Conservation (phyloP, 92 coral and sea anemone genomes). For the Heliopora coerulea region DNA sequence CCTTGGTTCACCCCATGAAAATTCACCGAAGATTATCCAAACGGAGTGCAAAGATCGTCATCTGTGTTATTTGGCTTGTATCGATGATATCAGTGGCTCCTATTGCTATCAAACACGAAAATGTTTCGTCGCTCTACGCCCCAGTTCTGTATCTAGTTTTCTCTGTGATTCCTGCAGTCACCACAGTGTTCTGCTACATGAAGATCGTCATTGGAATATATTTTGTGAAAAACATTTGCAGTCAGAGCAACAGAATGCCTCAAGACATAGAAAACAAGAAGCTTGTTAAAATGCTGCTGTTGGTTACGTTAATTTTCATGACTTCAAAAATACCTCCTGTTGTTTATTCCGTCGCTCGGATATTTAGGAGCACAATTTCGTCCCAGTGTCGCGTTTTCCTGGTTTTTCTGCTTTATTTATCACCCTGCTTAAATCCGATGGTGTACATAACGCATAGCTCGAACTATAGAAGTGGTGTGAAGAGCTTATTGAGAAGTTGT, state of each 20-base stretch:
- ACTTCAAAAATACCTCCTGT: not conserved
- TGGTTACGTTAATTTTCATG: not conserved
- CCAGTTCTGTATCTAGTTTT: too few species aligned
- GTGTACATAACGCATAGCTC: not conserved
- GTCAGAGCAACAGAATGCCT: not conserved
- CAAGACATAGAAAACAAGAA: not conserved
- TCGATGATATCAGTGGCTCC: too few species aligned
- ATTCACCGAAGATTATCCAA: not conserved
- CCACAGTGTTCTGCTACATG: not conserved
- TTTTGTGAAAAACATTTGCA: conserved; percentile 10
- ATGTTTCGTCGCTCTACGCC: not conserved
- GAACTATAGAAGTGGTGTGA: conserved; percentile 1
- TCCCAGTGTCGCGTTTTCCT: not conserved
- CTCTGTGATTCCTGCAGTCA: not conserved
- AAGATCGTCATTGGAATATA: conserved; percentile 16
- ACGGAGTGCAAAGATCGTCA: conserved; percentile 13
- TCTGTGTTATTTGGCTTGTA: not conserved
- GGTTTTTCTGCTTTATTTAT: not conserved
- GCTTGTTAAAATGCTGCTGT: not conserved
- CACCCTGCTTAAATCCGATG: not conserved
- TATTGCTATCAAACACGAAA: too few species aligned
- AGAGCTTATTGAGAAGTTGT: conserved; percentile 7
- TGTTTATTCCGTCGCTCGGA: not conserved
- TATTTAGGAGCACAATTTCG: not conserved
- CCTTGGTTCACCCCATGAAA: conserved; percentile 6